Conservation (phyloP, 1,140 invertebrate genomes). For the Eurytemora carolleeae region DNA sequence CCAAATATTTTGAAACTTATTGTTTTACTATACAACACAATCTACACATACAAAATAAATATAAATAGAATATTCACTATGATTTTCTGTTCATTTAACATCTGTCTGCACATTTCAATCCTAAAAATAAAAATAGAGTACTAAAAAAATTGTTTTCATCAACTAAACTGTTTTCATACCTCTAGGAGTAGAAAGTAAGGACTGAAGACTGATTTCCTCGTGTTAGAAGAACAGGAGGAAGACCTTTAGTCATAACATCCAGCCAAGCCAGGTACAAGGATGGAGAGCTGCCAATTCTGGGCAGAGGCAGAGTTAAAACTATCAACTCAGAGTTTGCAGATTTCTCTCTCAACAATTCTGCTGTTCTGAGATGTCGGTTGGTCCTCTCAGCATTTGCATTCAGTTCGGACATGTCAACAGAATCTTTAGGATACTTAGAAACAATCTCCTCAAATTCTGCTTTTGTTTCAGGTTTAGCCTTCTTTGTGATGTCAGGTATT, state of each 20-base stretch:
- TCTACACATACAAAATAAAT: too few relatives aligned
- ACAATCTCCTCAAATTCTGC: slow-evolving; percentile 51
- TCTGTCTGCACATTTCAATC: too few relatives aligned
- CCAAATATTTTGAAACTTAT: too few relatives aligned
- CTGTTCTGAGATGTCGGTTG: slow-evolving; percentile 17
- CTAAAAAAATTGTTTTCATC: too few relatives aligned
- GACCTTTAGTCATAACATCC: slow-evolving; percentile 61
- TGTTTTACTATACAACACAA: too few relatives aligned
- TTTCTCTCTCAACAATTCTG: slow-evolving; percentile 4
- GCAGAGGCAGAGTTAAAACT: slow-evolving; percentile 61
- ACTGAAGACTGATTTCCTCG: slow-evolving; percentile 84
- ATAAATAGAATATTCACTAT: too few relatives aligned
- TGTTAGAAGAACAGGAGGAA: slow-evolving; percentile 74
- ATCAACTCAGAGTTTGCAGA: slow-evolving; percentile 6
- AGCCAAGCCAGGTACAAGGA: slow-evolving; percentile 88
- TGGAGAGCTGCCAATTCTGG: slow-evolving; percentile 64
- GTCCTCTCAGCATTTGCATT: slow-evolving; percentile 26
- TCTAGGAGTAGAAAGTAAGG: slow-evolving; percentile 86
- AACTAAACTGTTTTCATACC: too few relatives aligned
- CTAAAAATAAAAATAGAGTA: too few relatives aligned
- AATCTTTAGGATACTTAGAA: slow-evolving; percentile 21
- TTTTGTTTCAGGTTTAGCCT: slow-evolving; percentile 43
- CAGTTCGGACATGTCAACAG: slow-evolving; percentile 30
- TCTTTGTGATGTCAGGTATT: slow-evolving; percentile 57
- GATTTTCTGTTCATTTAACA: too few relatives aligned